Base-by-base conservation (phyloP, 2,888 invertebrate species). In the Tipula confusa region DNA sequence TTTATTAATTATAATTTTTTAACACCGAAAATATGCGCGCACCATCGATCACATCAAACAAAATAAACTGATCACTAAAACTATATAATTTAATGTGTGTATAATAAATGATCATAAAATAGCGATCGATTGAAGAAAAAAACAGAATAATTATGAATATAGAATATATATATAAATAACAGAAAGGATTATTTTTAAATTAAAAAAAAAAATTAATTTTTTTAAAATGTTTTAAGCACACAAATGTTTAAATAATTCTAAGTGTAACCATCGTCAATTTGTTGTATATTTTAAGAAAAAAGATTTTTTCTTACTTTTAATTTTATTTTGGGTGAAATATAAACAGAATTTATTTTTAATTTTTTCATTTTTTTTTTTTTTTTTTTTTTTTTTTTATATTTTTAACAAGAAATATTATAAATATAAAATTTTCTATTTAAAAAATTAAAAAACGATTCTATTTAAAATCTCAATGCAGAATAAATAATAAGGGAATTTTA, bases 171-270 rank as follows among this genome's bases (percentile, higher is more conserved):
- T 24, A 64, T 64, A 64, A 64, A 64, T 64, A 64, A 64, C 64
- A 64, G 64, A 64, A 64, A 64, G 64, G 64, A 64, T 64, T 64
- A n/a, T n/a, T n/a, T n/a, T n/a, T n/a, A n/a, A n/a, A n/a, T 64
- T 64, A 64, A 64, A 64, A 64, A 64, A 24, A 64, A 43, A 43
- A 64, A 24, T 64, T 64, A 64, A 64, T 9, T 64, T 64, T 64
- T 64, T 24, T 24, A 13, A 64, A 64, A 64, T 64, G 64, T 64
- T 64, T 64, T 64, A 64, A 64, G 64, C 64, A 64, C 64, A 64
- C 64, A 64, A 64, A 64, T 64, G 64, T 64, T 64, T 64, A 64
- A 64, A 64, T 64, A 64, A 64, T 64, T 64, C 64, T 64, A 64
- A 64, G 64, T 64, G 64, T 64, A 64, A 64, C 64, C 64, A 64